Evolutionary conservation across 2,113 vertebrate genomes (phyloP).

Genomic region (Leptobrachium leishanense): DNA sequence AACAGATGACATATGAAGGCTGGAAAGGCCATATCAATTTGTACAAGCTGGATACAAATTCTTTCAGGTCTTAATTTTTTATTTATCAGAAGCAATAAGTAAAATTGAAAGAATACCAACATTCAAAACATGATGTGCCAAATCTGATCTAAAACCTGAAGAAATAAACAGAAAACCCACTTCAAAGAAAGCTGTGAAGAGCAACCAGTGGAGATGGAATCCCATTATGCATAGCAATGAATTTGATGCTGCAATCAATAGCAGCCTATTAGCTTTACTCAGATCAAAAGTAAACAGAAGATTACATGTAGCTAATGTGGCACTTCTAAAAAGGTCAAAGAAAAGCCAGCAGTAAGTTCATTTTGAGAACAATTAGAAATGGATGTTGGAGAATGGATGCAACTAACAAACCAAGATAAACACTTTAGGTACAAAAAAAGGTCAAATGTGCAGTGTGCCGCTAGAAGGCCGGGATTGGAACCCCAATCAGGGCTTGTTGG

Average conservation of each 20-base stretch:
- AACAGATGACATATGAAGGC: no score
- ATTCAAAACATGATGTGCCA: neutral
- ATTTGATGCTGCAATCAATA: conserved; percentile 51
- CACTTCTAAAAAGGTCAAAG: no score
- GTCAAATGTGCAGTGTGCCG: no score
- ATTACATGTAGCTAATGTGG: no score
- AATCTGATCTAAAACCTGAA: conserved; percentile 1
- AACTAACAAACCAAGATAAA: no score
- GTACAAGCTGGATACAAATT: neutral
- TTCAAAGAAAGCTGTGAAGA: conserved; percentile 2
- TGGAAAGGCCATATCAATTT: no score
- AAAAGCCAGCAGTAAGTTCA: conserved; percentile 2
- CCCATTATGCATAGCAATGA: conserved; percentile 43
- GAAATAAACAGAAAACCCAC: conserved; percentile 37
- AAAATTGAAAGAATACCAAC: neutral
- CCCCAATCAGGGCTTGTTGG: no score
- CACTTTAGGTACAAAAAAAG: no score
- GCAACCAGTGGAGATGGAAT: no score
- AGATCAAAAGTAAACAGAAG: conserved; percentile 9
- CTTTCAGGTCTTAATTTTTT: neutral
- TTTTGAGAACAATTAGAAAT: no score
- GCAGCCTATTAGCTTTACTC: conserved; percentile 45
- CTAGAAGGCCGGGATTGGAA: no score
- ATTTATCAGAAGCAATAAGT: neutral
- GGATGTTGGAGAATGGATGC: no score